These are phyloP conservation scores for Limonius californicus DNA, from an alignment of 1,140 invertebrate species.

Conservation along the genomic window DNA sequence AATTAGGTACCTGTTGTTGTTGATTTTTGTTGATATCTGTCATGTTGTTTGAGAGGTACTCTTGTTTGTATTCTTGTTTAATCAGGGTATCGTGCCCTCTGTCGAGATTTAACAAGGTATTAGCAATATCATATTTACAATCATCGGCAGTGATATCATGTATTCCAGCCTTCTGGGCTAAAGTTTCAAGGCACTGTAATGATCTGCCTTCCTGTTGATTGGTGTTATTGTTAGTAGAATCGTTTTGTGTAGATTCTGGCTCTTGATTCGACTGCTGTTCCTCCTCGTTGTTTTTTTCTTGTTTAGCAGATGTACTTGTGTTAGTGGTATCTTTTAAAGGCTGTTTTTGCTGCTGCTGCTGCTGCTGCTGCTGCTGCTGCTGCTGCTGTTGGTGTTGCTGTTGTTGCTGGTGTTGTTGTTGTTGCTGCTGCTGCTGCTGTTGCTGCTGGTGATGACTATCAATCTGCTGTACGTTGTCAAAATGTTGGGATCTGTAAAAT, in stretches of 20 bases:
- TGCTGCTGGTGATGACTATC: slow-evolving; percentile 6
- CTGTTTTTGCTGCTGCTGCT: slow-evolving; percentile 39
- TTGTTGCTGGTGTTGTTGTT: slow-evolving; percentile 29
- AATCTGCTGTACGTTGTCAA: background rate
- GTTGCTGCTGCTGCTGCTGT: slow-evolving; percentile 41
- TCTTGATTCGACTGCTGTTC: slow-evolving; percentile 36
- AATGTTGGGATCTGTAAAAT: background rate
- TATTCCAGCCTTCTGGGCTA: slow-evolving; percentile 60
- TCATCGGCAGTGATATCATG: slow-evolving; percentile 58
- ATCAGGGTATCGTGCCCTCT: slow-evolving; percentile 43
- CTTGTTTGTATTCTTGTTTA: slow-evolving; percentile 23
- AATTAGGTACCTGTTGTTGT: slow-evolving; percentile 22
- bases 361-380: slow-evolving; percentile 36
- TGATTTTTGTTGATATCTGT: slow-evolving; percentile 36
- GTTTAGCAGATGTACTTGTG: slow-evolving; percentile 36
- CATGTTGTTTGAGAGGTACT: slow-evolving; percentile 29
- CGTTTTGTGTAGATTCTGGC: slow-evolving; percentile 37
- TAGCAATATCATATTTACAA: slow-evolving; percentile 60
- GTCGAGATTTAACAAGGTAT: slow-evolving; percentile 54
- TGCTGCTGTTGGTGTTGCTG: slow-evolving; percentile 35
- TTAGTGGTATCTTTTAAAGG: slow-evolving; percentile 41
- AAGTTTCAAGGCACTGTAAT: slow-evolving; percentile 61
- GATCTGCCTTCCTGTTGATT: slow-evolving; percentile 46
- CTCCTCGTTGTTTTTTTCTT: slow-evolving; percentile 37
- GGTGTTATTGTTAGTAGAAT: slow-evolving; percentile 22